Base-by-base conservation (phyloP, 2,888 invertebrate species). In the Galerucella nymphaeae region DNA sequence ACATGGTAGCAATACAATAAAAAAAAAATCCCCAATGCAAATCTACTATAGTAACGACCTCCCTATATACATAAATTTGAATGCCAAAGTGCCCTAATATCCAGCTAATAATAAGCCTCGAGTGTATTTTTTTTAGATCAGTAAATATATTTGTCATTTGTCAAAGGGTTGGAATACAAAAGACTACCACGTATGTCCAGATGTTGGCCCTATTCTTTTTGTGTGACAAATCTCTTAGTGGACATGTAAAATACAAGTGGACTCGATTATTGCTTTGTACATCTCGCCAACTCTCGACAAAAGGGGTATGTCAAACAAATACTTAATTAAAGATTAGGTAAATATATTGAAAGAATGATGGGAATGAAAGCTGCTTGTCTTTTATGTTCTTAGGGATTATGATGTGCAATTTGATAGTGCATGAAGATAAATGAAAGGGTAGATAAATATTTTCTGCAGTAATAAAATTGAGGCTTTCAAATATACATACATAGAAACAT, bases 231-330 rank as follows among this genome's bases (percentile, higher is more conserved):
- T 71, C 74, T 76, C 77, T 79, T 74, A 78, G 79, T 81, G 81
- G 81, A 81, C 82, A 80, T 79, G 74, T 77, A 81, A 79, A 79
- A 80, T 78, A 73, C 68, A 72, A 79, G 74, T 74, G 75, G 73
- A 75, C 73, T 75, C 77, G 75, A 78, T 78, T 78, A 77, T 72
- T 67, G 38, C 73, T 71, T 74, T 77, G 71, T 76, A 63, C 67
- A 63, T 68, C 58, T 69, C 67, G 41, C 61, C 42, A 62, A 41
- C 18, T 62, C 55, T 71, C 62, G 45, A 63, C 63, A 50, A 73
- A 72, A 73, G 71, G 67, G 64, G 75, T 58, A 75, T 70, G 75
- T 73, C 70, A 73, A 75, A 72, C 75, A 76, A 72, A 73, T 70
- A 72, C 64, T 71, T 73, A 68, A 65, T 70, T 61, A 65, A 67